Base-by-base conservation (phyloP, 2,113 vertebrate genomes). In the Catharus bicknelli region DNA sequence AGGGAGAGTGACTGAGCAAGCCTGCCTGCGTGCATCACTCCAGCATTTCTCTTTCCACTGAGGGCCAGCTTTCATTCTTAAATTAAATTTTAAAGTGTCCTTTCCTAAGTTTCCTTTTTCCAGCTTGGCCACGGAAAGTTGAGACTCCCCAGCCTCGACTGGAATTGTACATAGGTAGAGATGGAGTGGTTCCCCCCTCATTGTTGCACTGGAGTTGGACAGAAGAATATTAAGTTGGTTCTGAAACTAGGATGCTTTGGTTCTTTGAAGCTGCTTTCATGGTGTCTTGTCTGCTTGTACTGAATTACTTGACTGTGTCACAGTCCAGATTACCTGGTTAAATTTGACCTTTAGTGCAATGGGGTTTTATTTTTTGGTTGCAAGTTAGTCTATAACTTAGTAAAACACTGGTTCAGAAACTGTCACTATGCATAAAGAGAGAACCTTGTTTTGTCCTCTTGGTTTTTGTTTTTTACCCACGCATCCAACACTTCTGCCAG, bases 371-470 rank as follows among this genome's bases (percentile, higher is more conserved):
- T 93, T 96, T 77, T 66, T 42, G 50, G 83, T 88, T 78, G 73
- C 58, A 86, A 82, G 76, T 61, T 93, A 92, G 91, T 67, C 61
- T 90, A 67, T 93, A 94, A 86, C 34, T 97, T 98, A 97, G 97
- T 97, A 91, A 94, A 96, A 98, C 98, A 98, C 97, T 98, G 97
- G 97, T 97, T 96, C 89, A 74, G 81, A 91, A 96, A 91, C 61
- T 84, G 94, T 95, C 8, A 45, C 94, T 95, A 91, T 96, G 95
- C 95, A 86, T 94, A 93, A 94, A 89, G 84, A 86, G 75, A 96
- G 88, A 82, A 48, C 25, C 20, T 50, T 66, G 51, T 74, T 82
- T 75, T 66, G 25, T 75, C 78, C 70, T 62, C 17, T 83, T 48
- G 62, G 29, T 36, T 75, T 75, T 58, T 53, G 48, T 36, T 30